Evolutionary conservation across 1,140 invertebrate genomes (phyloP), one percentile per base, ranked within the genome.

Genomic region (Homalodisca vitripennis): DNA sequence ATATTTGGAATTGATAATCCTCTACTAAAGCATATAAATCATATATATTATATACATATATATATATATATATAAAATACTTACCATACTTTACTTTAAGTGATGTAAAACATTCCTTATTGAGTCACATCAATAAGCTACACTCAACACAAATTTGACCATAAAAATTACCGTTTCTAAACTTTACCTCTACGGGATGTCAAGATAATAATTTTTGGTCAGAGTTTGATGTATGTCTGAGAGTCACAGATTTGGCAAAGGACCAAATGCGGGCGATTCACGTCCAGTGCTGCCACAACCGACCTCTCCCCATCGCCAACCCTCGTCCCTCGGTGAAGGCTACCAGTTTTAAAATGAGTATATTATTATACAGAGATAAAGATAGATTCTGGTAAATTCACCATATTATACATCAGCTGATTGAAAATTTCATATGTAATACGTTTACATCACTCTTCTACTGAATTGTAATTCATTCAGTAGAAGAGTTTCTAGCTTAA

Each of bases 181-280:
- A n/a, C n/a, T n/a, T n/a, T n/a, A 95, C 92, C 85, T 97, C 92
- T 3, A 87, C 74, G 1, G 94, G 94, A 77, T 92, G 85, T 65
- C n/a, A 93, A 85, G 53, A 92, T 83, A 74, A 92, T 87, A 6
- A 98, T 86, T 79, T 94, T 95, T 1, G 89, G 88, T 27, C 96
- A 77, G 0, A 92, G 88, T 74, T 91, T 90, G 0, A 85, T 83
- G 77, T 95, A 97, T 2, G 88, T 89, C 70, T 89, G 85, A 14
- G 85, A 88, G 78, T 98, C 95, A 69, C 91, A 90, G 73, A 97
- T 93, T 81, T 98, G 94, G 71, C 87, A 92, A 1, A 97, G 80
- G 10, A 88, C 84, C 46, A 98, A 79, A 64, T 87, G 83, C 1
- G 93, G 91, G 74, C 85, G 84, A 51, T 86, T 84, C 2, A 95